These are phyloP conservation scores for Rhaphigaster nebulosa DNA, from an alignment of 2,888 invertebrate genomes.

Conservation along the genomic window DNA sequence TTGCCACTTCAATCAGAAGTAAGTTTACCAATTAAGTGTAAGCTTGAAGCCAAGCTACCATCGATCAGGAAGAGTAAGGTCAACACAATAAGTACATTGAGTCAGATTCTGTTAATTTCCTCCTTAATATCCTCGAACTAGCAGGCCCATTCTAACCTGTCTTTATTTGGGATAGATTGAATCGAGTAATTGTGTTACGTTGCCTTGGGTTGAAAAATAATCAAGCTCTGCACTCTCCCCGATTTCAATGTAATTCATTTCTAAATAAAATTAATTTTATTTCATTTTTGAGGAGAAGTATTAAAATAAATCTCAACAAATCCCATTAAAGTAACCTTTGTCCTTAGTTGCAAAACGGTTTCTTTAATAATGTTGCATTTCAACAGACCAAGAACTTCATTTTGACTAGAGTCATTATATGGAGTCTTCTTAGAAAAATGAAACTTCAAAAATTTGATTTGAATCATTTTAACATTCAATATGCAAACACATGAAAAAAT, in stretches of 20 bases:
- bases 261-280: background rate
- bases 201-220: background rate
- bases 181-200: background rate
- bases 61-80: background rate
- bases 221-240: background rate
- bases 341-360: no score
- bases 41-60: background rate
- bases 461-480: no score
- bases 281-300: no score
- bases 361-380: no score
- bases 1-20: background rate
- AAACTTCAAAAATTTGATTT: no score
- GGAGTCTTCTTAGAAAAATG: no score
- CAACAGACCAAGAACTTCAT: no score
- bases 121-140: slow-evolving; percentile 25
- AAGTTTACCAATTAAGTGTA: background rate
- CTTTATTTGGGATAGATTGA: background rate
- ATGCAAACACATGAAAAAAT: no score
- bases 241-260: background rate
- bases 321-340: no score
- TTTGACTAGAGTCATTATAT: no score
- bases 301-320: no score
- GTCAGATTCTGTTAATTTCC: background rate
- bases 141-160: background rate
- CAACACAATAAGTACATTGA: slow-evolving; percentile 1